Evolutionary conservation across 2,888 invertebrate species (phyloP).

Genomic region (Drosophila kokeensis): DNA sequence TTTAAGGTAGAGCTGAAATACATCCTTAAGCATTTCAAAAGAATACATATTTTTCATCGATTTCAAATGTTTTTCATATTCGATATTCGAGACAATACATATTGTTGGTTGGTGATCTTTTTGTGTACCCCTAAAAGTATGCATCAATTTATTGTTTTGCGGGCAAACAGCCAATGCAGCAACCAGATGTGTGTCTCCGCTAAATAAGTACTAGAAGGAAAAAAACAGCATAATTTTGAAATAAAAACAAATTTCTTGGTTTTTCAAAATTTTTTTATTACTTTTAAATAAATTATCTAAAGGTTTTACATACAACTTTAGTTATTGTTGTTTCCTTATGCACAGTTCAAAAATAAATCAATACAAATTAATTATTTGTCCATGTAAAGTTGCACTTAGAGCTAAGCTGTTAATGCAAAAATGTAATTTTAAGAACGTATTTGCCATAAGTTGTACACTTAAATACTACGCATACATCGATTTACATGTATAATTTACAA

Average conservation of each 20-base stretch:
- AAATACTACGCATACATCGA: conserved; percentile 15
- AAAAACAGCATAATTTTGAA: accelerated
- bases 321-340: conserved; percentile 51
- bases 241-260: neutral
- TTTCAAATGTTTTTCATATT: neutral
- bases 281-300: conserved; percentile 78
- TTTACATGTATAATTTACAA: conserved; percentile 55
- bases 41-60: neutral
- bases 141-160: neutral
- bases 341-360: conserved; percentile 43
- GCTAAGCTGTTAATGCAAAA: conserved; percentile 21
- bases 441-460: conserved; percentile 24
- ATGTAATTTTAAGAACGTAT: conserved; percentile 36
- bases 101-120: neutral
- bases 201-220: neutral
- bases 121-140: neutral
- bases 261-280: conserved; percentile 62
- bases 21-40: neutral
- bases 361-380: conserved; percentile 45
- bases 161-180: neutral
- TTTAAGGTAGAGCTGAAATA: neutral
- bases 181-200: neutral
- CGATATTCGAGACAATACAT: neutral
- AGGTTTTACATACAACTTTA: conserved; percentile 67
- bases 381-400: conserved; percentile 25